Percentiles rank a stretch among this genome's conserved stretches.
phyloP scores from a whole-genome alignment of 2,797 vertebrate species.

The Ambastaia sidthimunki region DNA sequence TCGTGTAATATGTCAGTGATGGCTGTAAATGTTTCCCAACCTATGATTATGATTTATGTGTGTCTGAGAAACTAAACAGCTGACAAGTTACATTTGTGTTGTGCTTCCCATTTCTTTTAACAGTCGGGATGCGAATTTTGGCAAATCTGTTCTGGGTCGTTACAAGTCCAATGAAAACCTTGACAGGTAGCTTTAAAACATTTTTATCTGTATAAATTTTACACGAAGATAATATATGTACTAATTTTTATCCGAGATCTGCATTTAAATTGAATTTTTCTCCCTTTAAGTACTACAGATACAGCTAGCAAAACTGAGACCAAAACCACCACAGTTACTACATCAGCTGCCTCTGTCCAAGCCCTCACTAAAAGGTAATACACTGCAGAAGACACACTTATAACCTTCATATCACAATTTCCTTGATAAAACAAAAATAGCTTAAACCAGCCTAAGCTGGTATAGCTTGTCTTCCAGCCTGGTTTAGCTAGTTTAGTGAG shows the following conservation, averaged over 20 bases:
- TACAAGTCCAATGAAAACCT: slow-evolving; percentile 79
- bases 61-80: not conserved
- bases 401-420: not conserved
- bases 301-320: slow-evolving; percentile 66
- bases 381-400: not conserved
- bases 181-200: slow-evolving; percentile 78
- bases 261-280: slow-evolving; percentile 55
- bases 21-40: not conserved
- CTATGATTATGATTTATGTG: not conserved
- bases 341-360: slow-evolving; percentile 64
- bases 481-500: too few species aligned
- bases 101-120: slow-evolving; percentile 56
- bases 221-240: slow-evolving; percentile 58
- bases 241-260: not conserved
- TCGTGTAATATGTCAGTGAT: not conserved
- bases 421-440: slow-evolving; percentile 57
- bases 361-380: slow-evolving; percentile 71
- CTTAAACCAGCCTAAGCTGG: too few species aligned
- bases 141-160: slow-evolving; percentile 76
- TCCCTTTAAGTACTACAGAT: slow-evolving; percentile 43
- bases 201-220: slow-evolving; percentile 46
- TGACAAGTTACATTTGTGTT: not conserved
- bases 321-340: slow-evolving; percentile 62
- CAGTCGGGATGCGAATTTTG: slow-evolving; percentile 89
- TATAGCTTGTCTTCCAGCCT: slow-evolving; percentile 70